Percentiles rank a stretch among this genome's conserved stretches.
Conservation (phyloP, 1,140 invertebrate species). For the Nebria ingens region DNA sequence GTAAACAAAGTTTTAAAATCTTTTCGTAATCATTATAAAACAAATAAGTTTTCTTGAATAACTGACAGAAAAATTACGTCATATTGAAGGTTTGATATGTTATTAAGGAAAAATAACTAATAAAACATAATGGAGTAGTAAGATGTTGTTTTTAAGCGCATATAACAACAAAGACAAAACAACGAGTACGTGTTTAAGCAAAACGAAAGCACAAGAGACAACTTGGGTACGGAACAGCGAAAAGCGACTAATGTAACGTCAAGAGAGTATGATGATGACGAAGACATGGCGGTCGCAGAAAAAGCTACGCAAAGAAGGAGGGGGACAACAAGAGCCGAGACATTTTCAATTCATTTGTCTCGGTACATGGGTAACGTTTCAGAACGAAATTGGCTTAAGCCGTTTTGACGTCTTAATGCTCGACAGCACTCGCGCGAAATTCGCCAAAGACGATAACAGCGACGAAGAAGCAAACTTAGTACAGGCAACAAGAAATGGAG, state of each 20-base stretch:
- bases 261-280: not conserved
- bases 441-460: not conserved
- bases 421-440: not conserved
- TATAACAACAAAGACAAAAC: no score
- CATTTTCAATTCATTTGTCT: constrained; percentile 1
- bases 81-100: no score
- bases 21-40: no score
- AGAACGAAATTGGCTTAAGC: constrained; percentile 1
- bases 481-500: not conserved
- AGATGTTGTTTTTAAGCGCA: no score
- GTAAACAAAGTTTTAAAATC: no score
- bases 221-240: not conserved
- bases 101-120: no score
- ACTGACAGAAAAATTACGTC: no score
- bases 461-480: not conserved
- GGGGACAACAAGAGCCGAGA: not conserved
- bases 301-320: not conserved
- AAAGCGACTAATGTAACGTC: not conserved
- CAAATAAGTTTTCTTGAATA: no score
- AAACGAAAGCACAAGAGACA: not conserved
- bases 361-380: constrained; percentile 1
- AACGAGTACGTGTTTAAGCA: no score
- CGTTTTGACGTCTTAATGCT: constrained; percentile 6
- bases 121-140: no score
- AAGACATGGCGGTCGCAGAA: no score